phyloP scores from a whole-genome alignment of 2,888 invertebrate species.

The Melinopterus prodromus region DNA sequence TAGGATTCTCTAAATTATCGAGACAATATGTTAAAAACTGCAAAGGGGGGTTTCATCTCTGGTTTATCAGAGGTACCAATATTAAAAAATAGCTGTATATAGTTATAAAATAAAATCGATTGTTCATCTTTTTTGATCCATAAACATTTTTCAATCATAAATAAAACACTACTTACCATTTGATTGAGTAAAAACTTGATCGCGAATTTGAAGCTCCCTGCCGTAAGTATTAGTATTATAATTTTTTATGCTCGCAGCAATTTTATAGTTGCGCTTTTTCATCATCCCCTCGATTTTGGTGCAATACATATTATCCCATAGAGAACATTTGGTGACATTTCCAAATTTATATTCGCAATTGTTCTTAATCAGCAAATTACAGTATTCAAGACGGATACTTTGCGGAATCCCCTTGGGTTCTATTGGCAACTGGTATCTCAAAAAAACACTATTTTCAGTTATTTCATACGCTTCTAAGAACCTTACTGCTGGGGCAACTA shows the following conservation, averaged over 20 bases:
- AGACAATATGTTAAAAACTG: no score
- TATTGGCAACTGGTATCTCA: constrained; percentile 53
- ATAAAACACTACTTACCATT: constrained; percentile 45
- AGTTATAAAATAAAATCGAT: background rate
- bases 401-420: constrained; percentile 48
- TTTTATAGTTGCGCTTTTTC: constrained; percentile 46
- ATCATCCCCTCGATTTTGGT: constrained; percentile 48
- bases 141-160: constrained; percentile 12
- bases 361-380: constrained; percentile 47
- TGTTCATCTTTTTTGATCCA: background rate
- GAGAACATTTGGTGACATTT: constrained; percentile 48
- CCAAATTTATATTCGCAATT: constrained; percentile 47
- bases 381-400: constrained; percentile 48
- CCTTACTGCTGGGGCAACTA: constrained; percentile 51
- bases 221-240: constrained; percentile 50
- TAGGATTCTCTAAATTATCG: no score
- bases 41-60: no score
- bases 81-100: no score
- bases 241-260: constrained; percentile 53
- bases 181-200: constrained; percentile 45
- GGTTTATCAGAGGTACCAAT: no score
- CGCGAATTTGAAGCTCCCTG: constrained; percentile 41
- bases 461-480: constrained; percentile 55
- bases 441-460: constrained; percentile 47
- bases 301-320: constrained; percentile 54